Percentiles rank a stretch among this genome's conserved stretches.
Conservation (phyloP, 2,888 invertebrate species). For the Lapara coniferarum region DNA sequence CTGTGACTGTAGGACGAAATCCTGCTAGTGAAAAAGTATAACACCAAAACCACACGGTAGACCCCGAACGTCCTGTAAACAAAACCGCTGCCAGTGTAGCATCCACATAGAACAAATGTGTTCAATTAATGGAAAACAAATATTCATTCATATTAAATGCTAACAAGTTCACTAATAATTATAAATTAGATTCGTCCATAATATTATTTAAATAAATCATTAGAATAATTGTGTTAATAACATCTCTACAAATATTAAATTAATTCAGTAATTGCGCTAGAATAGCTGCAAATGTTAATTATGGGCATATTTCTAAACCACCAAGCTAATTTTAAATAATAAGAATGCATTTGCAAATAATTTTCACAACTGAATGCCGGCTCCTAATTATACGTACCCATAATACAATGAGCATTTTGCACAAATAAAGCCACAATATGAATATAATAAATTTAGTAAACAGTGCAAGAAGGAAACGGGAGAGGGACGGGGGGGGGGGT, state of each 20-base stretch:
- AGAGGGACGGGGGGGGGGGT: not conserved
- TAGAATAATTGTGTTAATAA: not conserved
- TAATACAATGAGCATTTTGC: not conserved
- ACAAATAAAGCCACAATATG: slow-evolving; percentile 6
- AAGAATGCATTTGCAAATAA: not conserved
- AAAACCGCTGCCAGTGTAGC: too few species aligned
- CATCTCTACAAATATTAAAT: not conserved
- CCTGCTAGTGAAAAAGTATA: too few species aligned
- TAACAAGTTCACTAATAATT: too few species aligned
- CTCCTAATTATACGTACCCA: not conserved
- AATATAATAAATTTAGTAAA: not conserved
- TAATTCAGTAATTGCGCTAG: slow-evolving; percentile 5
- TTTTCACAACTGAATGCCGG: not conserved
- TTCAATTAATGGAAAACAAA: too few species aligned
- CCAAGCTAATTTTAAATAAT: not conserved
- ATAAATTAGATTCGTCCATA: too few species aligned
- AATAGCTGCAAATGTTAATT: not conserved
- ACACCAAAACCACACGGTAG: too few species aligned
- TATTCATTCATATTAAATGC: too few species aligned
- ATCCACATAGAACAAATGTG: too few species aligned
- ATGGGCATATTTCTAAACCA: not conserved
- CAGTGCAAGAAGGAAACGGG: not conserved
- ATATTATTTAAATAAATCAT: not conserved
- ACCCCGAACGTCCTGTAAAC: too few species aligned
- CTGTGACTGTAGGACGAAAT: too few species aligned